Base-by-base conservation (phyloP, 2,888 invertebrate species). In the Desoria tigrina region DNA sequence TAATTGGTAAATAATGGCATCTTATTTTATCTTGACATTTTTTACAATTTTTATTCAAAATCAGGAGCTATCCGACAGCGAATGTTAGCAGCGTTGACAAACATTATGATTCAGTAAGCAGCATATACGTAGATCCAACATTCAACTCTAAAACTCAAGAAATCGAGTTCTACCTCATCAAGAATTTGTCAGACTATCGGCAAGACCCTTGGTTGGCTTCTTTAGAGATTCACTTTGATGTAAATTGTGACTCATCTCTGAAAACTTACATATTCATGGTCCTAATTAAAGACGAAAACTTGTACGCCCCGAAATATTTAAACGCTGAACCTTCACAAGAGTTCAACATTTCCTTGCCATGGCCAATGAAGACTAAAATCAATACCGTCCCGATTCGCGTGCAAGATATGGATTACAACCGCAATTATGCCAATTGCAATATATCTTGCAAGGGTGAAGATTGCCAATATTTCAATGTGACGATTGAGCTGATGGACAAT, bases 271-370 rank as follows among this genome's bases (percentile, higher is more conserved):
- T 68, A 2, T 69, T 66, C 51, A 27, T 72, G 54, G 14, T 66
- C 2, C 49, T 60, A 2, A 68, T 72, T n/a, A n/a, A 54, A 18
- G 72, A 72, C 49, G 67, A 61, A 6, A 72, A 72, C 54, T 37
- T 64, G 3, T 54, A 66, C 24, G 7, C 18, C 21, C 72, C 72
- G 4, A 9, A 57, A 11, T 68, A 68, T 32, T 27, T 16, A 14
- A 23, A 21, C n/a, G 16, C 18, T 7, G 21, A 21, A 18, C 7
- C 18, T 7, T 11, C 45, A 9, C 59, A 45, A 28, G 23, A 39
- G 4, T 23, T 57, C 26, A 57, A 57, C 32, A n/a, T 57, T 7
- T 42, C 57, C 3, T 32, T 42, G 11, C 57, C 57, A 2, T 42
- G 42, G 42, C 18, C 39, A 4, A 14, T 7, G 18, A 18, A 24